Conservation (phyloP, 2,888 invertebrate genomes). For the Dicyrtomina minuta region DNA sequence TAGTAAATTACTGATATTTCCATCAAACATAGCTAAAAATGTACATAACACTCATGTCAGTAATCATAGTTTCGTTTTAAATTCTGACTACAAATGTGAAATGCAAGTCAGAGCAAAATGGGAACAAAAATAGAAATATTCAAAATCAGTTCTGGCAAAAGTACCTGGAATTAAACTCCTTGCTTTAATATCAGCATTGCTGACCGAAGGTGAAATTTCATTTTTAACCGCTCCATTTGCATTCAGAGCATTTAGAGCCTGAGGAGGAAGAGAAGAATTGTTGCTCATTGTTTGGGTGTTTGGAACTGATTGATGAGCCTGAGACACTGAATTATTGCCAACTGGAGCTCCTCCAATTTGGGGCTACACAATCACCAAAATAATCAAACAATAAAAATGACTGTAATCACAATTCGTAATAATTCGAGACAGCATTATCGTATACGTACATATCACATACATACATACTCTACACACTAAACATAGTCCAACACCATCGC, state of each 20-base stretch:
- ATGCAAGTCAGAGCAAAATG: too few species aligned
- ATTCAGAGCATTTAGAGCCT: constrained; percentile 34
- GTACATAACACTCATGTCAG: too few species aligned
- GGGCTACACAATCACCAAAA: constrained; percentile 30
- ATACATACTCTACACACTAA: too few species aligned
- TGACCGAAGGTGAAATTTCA: constrained; percentile 16
- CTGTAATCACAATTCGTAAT: neutral
- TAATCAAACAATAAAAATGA: neutral
- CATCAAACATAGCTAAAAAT: too few species aligned
- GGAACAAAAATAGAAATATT: too few species aligned
- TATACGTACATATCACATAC: neutral
- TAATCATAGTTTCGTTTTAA: too few species aligned
- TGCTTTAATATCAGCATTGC: too few species aligned
- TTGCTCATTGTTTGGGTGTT: constrained; percentile 39
- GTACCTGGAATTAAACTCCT: too few species aligned
- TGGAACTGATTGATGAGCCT: constrained; percentile 34
- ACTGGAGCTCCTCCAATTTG: constrained; percentile 37
- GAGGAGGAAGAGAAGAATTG: constrained; percentile 32
- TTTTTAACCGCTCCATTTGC: constrained; percentile 39
- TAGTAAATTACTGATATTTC: too few species aligned
- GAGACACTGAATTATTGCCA: constrained; percentile 38
- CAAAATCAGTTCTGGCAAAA: too few species aligned
- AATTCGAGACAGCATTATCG: neutral
- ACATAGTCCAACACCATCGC: too few species aligned
- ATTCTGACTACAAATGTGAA: too few species aligned